Evolutionary conservation across 2,888 invertebrate species (phyloP).

Genomic region (Scelioninae gen. 2): DNA sequence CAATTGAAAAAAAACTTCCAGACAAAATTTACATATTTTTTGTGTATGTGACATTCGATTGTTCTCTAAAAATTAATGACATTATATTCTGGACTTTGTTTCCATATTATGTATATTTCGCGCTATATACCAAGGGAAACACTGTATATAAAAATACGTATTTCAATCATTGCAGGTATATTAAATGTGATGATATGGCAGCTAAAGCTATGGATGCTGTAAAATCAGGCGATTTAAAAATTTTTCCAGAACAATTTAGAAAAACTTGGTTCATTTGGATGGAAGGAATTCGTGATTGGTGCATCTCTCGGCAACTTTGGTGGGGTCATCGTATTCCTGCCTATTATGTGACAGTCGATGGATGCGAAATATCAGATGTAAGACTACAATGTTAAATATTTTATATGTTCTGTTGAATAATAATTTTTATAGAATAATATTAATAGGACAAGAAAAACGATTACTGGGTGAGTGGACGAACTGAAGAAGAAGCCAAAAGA

Average conservation of each 20-base stretch:
- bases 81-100: too few species aligned
- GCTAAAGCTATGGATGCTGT: slow-evolving; percentile 88
- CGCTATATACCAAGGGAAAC: too few species aligned
- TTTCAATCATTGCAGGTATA: slow-evolving; percentile 79
- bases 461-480: slow-evolving; percentile 78
- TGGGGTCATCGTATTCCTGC: slow-evolving; percentile 99
- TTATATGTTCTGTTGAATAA: not conserved
- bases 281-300: slow-evolving; percentile 98
- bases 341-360: slow-evolving; percentile 83
- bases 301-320: slow-evolving; percentile 98
- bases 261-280: slow-evolving; percentile 98
- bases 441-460: slow-evolving; percentile 71
- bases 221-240: slow-evolving; percentile 86
- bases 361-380: too few species aligned
- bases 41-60: too few species aligned
- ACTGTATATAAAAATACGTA: too few species aligned
- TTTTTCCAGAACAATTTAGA: slow-evolving; percentile 92
- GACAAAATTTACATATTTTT: too few species aligned
- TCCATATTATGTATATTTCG: too few species aligned
- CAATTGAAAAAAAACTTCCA: too few species aligned
- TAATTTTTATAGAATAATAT: not conserved
- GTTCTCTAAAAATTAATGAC: too few species aligned
- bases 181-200: slow-evolving; percentile 94
- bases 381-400: too few species aligned
- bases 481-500: slow-evolving; percentile 83